A percentile compares a stretch with the other conserved stretches of the same genome.
Evolutionary conservation across 2,888 invertebrate genomes (phyloP).

Genomic region (Mycalesis mineus): DNA sequence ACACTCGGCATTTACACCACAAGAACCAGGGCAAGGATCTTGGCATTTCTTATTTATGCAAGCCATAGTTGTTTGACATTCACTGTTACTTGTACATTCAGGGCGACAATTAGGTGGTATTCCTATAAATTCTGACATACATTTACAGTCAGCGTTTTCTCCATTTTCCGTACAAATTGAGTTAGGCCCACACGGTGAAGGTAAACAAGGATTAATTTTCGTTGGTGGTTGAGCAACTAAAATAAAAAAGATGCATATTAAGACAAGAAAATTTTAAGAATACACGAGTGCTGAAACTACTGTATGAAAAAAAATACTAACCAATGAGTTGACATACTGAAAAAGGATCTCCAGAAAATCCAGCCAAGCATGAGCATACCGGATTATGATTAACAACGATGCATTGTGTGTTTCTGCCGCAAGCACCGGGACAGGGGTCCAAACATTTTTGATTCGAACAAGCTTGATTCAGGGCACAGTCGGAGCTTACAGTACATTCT

Average conservation of each 20-base stretch:
- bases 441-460: slow-evolving; percentile 87
- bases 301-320: slow-evolving; percentile 42
- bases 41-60: slow-evolving; percentile 83
- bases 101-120: slow-evolving; percentile 81
- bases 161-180: slow-evolving; percentile 79
- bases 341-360: slow-evolving; percentile 86
- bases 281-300: background rate
- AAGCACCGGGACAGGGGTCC: slow-evolving; percentile 86
- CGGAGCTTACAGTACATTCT: slow-evolving; percentile 86
- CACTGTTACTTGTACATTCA: slow-evolving; percentile 83
- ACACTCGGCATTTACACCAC: slow-evolving; percentile 84
- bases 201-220: slow-evolving; percentile 77
- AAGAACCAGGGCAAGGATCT: slow-evolving; percentile 83
- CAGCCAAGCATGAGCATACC: slow-evolving; percentile 80
- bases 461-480: slow-evolving; percentile 82
- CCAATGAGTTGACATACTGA: slow-evolving; percentile 77
- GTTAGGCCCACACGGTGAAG: slow-evolving; percentile 83
- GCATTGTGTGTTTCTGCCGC: slow-evolving; percentile 80
- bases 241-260: slow-evolving; percentile 7
- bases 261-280: background rate
- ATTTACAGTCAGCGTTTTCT: slow-evolving; percentile 81
- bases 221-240: slow-evolving; percentile 53
- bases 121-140: slow-evolving; percentile 80
- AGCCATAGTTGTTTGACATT: slow-evolving; percentile 80
- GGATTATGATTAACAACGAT: slow-evolving; percentile 82